phyloP scores from a whole-genome alignment of 2,888 invertebrate genomes.

The Tuta absoluta region DNA sequence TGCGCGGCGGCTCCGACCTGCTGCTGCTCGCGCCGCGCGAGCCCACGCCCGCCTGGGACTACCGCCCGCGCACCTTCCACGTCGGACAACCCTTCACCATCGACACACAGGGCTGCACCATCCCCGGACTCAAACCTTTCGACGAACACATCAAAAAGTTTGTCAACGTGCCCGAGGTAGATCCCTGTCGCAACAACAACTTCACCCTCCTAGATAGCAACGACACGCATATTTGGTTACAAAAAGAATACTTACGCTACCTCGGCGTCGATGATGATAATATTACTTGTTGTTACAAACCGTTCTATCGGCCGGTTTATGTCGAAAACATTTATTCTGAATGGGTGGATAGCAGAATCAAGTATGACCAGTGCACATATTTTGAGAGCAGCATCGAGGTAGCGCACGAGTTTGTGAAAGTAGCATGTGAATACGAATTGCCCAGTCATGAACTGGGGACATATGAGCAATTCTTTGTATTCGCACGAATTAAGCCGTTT shows the following conservation, averaged over 20 bases:
- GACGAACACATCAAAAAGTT: constrained; percentile 80
- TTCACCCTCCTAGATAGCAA: constrained; percentile 81
- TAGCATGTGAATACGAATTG: constrained; percentile 80
- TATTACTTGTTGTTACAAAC: constrained; percentile 83
- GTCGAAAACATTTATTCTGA: constrained; percentile 69
- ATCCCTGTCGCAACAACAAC: constrained; percentile 75
- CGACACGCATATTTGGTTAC: constrained; percentile 81
- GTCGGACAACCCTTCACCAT: constrained; percentile 73
- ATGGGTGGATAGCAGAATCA: constrained; percentile 70
- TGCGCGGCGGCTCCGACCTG: constrained; percentile 57
- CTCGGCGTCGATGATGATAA: constrained; percentile 73
- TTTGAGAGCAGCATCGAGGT: constrained; percentile 72
- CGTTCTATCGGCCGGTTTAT: constrained; percentile 79
- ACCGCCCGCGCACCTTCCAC: constrained; percentile 38
- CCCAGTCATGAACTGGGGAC: constrained; percentile 51
- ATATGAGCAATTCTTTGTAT: constrained; percentile 86
- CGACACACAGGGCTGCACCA: constrained; percentile 84
- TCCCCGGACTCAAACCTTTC: constrained; percentile 83
- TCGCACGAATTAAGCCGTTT: constrained; percentile 75
- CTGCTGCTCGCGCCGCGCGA: constrained; percentile 55
- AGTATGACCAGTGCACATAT: constrained; percentile 72
- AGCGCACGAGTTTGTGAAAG: constrained; percentile 84
- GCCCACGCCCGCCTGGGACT: constrained; percentile 35
- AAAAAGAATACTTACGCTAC: constrained; percentile 64
- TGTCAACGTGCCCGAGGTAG: constrained; percentile 71